Evolutionary conservation across 2,888 invertebrate genomes (phyloP).

Genomic region (Philonicus albiceps): DNA sequence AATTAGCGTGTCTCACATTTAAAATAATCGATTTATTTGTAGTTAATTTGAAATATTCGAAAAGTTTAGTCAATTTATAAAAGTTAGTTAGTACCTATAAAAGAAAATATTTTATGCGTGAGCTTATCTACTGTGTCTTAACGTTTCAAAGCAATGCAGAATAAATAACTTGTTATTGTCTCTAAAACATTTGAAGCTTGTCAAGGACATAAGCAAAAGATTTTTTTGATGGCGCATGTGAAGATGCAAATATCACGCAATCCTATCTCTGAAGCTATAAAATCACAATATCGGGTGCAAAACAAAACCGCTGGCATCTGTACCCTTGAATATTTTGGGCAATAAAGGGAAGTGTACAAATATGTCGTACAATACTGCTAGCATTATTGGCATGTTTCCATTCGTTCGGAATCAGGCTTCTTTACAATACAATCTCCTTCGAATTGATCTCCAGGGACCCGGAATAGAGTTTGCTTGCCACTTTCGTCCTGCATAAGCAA

Average conservation of each 20-base stretch:
- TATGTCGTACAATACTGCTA: conserved; percentile 24
- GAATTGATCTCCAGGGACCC: conserved; percentile 39
- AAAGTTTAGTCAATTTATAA: too few relatives aligned
- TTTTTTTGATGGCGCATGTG: not conserved
- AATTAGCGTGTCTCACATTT: too few relatives aligned
- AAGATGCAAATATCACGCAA: not conserved
- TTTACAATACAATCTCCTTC: conserved; percentile 6
- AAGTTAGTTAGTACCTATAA: too few relatives aligned
- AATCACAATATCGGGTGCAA: not conserved
- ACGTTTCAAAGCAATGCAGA: not conserved
- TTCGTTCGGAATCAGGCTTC: not conserved
- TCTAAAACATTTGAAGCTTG: not conserved
- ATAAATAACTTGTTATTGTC: not conserved
- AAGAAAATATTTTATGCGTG: too few relatives aligned
- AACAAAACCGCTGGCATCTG: not conserved
- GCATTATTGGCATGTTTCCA: conserved; percentile 14
- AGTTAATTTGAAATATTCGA: too few relatives aligned
- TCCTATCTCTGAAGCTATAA: not conserved
- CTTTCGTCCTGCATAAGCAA: not conserved
- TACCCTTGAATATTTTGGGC: not conserved
- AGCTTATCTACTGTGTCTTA: too few relatives aligned
- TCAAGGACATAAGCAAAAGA: not conserved
- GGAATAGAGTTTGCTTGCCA: conserved; percentile 15
- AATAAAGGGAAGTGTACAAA: conserved; percentile 23
- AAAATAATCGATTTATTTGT: too few relatives aligned